Base-by-base conservation (phyloP, 2,888 invertebrate genomes). In the Quadroppia sp. region DNA sequence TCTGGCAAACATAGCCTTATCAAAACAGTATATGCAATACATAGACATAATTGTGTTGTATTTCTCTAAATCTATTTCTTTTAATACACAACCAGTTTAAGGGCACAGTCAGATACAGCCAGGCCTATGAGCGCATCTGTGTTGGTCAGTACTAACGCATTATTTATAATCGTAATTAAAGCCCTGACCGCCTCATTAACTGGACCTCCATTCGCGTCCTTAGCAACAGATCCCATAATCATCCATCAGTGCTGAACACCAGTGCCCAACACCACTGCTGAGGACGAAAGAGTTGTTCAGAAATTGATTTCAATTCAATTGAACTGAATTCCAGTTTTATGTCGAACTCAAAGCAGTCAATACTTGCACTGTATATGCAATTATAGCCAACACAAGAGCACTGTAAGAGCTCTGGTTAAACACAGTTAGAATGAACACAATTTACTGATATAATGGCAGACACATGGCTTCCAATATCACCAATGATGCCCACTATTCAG, bases 161-260 rank as follows among this genome's bases (percentile, higher is more conserved):
- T 71, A 71, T 71, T 71, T 71, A 71, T 71, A 71, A 71, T 71
- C 32, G 71, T 56, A 71, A 71, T 71, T 71, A 71, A 71, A 71
- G 71, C 53, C n/a, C 50, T 71, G 71, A 71, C 71, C 71, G 71
- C 53, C 71, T 71, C 71, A 71, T 71, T 71, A 71, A 71, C 71
- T 56, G 56, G 40, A 64, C 64, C 32, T 71, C 28, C 30, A 71
- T 71, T 56, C n/a, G 71, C 56, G 71, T 71, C 71, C 71, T 28
- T 71, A 56, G 71, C 71, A 71, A 71, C 71, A 71, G 42, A 71
- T 71, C 71, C 71, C 71, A 71, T 71, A 71, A 71, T 56, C 71
- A 71, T 71, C 71, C 71, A 71, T 71, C 71, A 71, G 71, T 56
- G 28, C 56, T 23, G 20, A 56, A 30, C 56, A 45, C 45, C 11